phyloP scores from a whole-genome alignment of 2,888 invertebrate species.

The Mactromeris polynyma region DNA sequence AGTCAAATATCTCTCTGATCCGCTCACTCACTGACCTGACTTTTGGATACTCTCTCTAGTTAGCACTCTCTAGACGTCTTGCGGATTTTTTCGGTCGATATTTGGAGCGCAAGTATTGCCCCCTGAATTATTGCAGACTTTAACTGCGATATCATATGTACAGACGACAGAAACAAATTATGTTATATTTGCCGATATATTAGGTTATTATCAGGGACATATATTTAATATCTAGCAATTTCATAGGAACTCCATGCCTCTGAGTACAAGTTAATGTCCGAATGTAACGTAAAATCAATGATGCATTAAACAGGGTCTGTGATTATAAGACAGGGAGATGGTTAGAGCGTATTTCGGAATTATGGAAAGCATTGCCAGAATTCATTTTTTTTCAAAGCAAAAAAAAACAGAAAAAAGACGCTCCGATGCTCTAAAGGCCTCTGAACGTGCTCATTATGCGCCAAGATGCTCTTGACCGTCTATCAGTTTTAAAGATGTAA shows the following conservation, averaged over 20 bases:
- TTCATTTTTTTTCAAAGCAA: too few relatives aligned
- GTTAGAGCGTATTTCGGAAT: too few relatives aligned
- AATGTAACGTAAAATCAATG: slow-evolving; percentile 4
- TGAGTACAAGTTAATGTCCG: not conserved
- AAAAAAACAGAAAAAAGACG: too few relatives aligned
- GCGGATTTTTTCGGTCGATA: not conserved
- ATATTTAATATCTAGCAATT: not conserved
- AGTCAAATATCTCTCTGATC: not conserved
- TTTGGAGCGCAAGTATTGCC: not conserved
- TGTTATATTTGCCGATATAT: slow-evolving; percentile 7
- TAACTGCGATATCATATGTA: not conserved
- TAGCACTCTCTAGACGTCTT: not conserved
- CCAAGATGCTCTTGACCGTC: too few relatives aligned
- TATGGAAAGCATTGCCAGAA: too few relatives aligned
- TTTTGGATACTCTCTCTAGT: not conserved
- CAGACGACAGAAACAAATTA: not conserved
- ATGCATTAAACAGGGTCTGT: not conserved
- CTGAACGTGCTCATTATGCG: too few relatives aligned
- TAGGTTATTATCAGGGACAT: slow-evolving; percentile 6
- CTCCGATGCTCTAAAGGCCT: too few relatives aligned
- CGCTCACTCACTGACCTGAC: not conserved
- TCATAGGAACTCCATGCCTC: not conserved
- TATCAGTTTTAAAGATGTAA: too few relatives aligned
- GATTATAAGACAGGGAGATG: not conserved
- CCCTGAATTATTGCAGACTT: not conserved